These are phyloP conservation scores for Nibea albiflora DNA, from an alignment of 2,113 vertebrate genomes.

Conservation along the genomic window DNA sequence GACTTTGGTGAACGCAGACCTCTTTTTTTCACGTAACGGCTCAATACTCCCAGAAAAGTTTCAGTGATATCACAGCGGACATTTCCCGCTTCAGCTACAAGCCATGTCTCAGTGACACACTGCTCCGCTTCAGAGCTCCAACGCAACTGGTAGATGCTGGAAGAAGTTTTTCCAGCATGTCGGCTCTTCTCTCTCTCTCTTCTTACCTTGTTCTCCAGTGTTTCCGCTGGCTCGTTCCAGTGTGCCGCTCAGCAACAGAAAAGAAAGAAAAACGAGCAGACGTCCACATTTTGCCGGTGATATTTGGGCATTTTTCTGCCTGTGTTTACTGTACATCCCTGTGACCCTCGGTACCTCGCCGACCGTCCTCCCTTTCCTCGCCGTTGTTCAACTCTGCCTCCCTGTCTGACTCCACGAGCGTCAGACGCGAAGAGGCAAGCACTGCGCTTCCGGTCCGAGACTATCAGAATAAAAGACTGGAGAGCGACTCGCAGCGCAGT, in stretches of 20 bases:
- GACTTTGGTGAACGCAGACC: background rate
- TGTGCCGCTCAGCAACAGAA: conserved; percentile 71
- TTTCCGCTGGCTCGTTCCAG: conserved; percentile 65
- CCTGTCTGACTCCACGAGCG: conserved; percentile 17
- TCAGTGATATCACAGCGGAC: background rate
- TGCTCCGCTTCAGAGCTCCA: background rate
- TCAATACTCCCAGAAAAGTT: conserved; percentile 38
- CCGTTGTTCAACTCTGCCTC: conserved; percentile 63
- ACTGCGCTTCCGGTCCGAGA: conserved; percentile 11
- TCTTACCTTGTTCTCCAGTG: conserved; percentile 72
- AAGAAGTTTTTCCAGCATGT: conserved; percentile 73
- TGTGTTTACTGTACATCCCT: conserved; percentile 89
- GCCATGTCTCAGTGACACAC: fast-evolving
- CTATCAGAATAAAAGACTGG: conserved; percentile 46
- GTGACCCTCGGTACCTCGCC: conserved; percentile 71
- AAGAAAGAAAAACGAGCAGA: conserved; percentile 53
- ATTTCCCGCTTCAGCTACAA: too few species aligned
- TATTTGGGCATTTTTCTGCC: conserved; percentile 83
- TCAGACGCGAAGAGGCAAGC: fast-evolving
- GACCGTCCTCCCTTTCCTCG: conserved; percentile 70
- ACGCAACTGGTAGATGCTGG: conserved; percentile 76
- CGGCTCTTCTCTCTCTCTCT: background rate
- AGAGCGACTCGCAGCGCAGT: background rate
- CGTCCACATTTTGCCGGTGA: conserved; percentile 66
- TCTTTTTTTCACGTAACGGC: too few species aligned